Base-by-base conservation (phyloP, 2,113 vertebrate genomes). In the Cervus canadensis region DNA sequence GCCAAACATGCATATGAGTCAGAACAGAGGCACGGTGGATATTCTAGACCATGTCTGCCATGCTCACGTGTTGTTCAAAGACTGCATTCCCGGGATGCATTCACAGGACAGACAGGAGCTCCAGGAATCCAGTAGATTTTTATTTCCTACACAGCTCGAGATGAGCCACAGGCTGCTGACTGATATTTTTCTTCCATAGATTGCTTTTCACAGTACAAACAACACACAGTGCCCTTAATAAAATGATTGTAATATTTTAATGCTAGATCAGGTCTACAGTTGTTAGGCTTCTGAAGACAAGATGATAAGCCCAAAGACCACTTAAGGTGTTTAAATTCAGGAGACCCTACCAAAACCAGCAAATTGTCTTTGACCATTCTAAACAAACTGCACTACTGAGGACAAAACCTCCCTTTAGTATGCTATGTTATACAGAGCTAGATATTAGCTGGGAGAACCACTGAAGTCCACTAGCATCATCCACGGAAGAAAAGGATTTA, bases 371-470 rank as follows among this genome's bases (percentile, higher is more conserved):
- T 89, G 94, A 94, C 87, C 52, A 98, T 91, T 94, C 94, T 95
- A 98, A 98, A 97, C 64, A 96, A 97, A 97, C 28, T 91, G 78
- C 45, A 96, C 81, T 85, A 83, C 43, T 90, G 54, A 98, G 89
- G 89, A 97, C 76, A 98, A 97, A 97, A 97, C 79, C 56, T 97
- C 87, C 95, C 81, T 59, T 67, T 43, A 91, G 94, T 54, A 98
- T 76, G 97, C 91, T 97, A 98, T 96, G 97, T 97, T 98, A 98
- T 97, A 30, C 88, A 98, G 59, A 97, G 25, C 84, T 97, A 97
- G 93, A 96, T 43, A 97, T 92, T 86, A 98, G 95, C 36, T 71
- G 92, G 57, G 92, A 98, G 94, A 98, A 97, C 30, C 83, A 95
- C 40, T 74, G 43, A 98, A 60, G 91, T 89, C 96, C 95, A 93